phyloP scores from a whole-genome alignment of 2,888 invertebrate genomes.

The Venusia cambrica region DNA sequence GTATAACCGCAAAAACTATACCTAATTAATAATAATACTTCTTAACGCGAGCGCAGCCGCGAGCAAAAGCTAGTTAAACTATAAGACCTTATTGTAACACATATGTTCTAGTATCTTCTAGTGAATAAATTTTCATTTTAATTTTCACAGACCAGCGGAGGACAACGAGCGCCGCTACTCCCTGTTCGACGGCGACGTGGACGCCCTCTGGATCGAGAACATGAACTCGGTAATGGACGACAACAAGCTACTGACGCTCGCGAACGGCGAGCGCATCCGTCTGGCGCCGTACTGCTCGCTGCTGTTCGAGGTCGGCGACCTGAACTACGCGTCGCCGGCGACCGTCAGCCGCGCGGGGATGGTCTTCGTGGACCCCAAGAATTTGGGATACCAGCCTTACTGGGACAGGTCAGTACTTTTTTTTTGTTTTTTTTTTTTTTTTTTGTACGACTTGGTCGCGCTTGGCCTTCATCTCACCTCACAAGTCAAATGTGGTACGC shows the following conservation, averaged over 20 bases:
- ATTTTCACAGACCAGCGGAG: conserved; percentile 81
- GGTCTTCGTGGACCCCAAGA: conserved; percentile 96
- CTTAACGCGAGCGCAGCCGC: too few relatives aligned
- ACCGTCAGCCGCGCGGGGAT: conserved; percentile 96
- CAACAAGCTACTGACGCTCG: conserved; percentile 92
- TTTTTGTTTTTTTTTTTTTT: too few relatives aligned
- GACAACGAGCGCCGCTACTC: conserved; percentile 90
- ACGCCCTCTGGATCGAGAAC: conserved; percentile 97
- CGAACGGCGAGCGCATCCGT: conserved; percentile 94
- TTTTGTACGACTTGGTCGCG: too few relatives aligned
- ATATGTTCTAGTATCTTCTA: too few relatives aligned
- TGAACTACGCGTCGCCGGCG: conserved; percentile 95
- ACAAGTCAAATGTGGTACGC: too few relatives aligned
- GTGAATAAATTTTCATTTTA: background rate
- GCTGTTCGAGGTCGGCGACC: conserved; percentile 94
- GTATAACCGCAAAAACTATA: too few relatives aligned
- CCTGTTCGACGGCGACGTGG: conserved; percentile 96
- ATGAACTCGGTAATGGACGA: conserved; percentile 99
- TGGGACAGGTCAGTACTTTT: conserved; percentile 86
- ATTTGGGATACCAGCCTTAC: conserved; percentile 91
- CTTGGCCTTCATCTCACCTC: too few relatives aligned
- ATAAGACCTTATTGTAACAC: too few relatives aligned
- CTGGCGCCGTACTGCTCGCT: conserved; percentile 90
- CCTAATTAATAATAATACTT: too few relatives aligned
- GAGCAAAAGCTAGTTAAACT: too few relatives aligned